Base-by-base conservation (phyloP, 2,888 invertebrate species). In the Cheilosia variabilis region DNA sequence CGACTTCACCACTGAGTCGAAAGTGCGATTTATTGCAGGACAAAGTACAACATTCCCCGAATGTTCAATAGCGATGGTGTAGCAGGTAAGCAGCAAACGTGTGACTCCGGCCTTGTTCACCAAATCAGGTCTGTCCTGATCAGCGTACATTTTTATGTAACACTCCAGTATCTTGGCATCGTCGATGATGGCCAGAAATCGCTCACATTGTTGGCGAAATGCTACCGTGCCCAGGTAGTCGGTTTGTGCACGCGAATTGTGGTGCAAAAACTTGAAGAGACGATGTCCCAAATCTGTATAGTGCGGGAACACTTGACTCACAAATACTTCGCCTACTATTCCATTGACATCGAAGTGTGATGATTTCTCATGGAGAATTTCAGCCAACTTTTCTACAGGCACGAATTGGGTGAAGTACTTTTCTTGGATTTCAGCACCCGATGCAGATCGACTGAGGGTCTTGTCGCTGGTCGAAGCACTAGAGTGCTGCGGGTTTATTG, bases 11-110 rank as follows among this genome's bases (percentile, higher is more conserved):
- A 97, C 96, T 2, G 96, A 94, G 60, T 94, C 93, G 65, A 97
- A 92, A 1, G 96, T 96, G 88, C 95, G 94, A 90, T 95, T 95
- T 84, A 96, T 95, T 91, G 93, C 91, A 47, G 94, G 93, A 89
- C 96, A 96, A 0, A 94, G 93, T 89, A 94, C 94, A 5, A 94
- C 93, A 77, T 91, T 91, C 0, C 95, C 96, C 0, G 95, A 95
- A 91, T 96, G 95, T 90, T 96, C 96, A 95, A 96, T 96, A 58
- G 96, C 95, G 37, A 97, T 93, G 89, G 95, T 95, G 91, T 96
- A 97, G 89, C 96, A 95, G 82, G 95, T 95, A 92, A 95, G 94
- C 3, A 97, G 93, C 45, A 97, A 92, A 24, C 94, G 93, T 24
- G 94, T 94, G 47, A 97, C 93, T 17, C 94, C 94, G 1, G 95